These are phyloP conservation scores for Rousettus leschenaultii DNA, from an alignment of 2,113 vertebrate species.

Conservation along the genomic window DNA sequence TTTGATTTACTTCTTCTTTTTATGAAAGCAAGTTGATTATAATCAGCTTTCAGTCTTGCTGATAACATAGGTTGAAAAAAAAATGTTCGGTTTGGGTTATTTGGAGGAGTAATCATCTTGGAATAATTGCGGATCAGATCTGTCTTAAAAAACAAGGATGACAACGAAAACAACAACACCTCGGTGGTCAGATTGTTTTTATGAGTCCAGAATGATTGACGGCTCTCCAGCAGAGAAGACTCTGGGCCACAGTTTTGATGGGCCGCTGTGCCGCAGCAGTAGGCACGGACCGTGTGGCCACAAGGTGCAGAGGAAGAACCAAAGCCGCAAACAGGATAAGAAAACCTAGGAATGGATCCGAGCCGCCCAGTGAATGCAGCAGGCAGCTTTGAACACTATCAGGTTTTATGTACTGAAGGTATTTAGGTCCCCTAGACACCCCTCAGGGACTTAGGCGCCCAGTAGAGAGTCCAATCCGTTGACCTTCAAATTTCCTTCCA, in stretches of 20 bases:
- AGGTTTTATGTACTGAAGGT: neutral
- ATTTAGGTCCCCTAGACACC: too few relatives aligned
- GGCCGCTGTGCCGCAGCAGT: neutral
- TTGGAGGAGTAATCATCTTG: neutral
- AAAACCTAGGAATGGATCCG: neutral
- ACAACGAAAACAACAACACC: neutral
- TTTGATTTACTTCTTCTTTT: conserved; percentile 60
- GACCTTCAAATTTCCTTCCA: neutral
- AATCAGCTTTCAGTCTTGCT: conserved; percentile 66
- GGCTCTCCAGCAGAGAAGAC: neutral
- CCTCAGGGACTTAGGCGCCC: neutral
- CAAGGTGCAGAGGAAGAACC: neutral
- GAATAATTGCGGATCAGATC: conserved; percentile 40
- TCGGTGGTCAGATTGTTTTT: neutral
- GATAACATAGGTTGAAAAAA: conserved; percentile 52
- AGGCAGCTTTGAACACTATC: neutral
- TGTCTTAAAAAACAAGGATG: neutral
- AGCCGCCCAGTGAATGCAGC: neutral
- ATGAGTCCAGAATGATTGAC: neutral
- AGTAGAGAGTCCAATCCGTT: neutral
- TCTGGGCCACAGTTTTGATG: neutral
- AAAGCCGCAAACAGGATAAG: neutral
- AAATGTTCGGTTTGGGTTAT: conserved; percentile 46
- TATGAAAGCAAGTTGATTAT: conserved; percentile 76
- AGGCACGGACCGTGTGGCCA: neutral